A percentile compares a stretch with the other conserved stretches of the same genome.
phyloP scores from a whole-genome alignment of 2,888 invertebrate species.

The Liposcelis brunnea region DNA sequence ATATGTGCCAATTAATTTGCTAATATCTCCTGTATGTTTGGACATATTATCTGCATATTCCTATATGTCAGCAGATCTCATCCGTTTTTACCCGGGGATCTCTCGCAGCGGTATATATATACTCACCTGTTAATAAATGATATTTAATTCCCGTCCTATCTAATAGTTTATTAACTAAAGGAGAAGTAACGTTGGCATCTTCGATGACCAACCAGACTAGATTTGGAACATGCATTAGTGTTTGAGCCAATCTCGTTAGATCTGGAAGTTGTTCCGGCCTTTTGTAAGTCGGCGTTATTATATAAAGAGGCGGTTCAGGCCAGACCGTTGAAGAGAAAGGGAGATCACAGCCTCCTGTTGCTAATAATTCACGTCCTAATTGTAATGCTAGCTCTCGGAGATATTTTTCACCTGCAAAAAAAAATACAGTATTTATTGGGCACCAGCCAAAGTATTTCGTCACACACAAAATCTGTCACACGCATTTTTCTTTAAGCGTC shows the following conservation, averaged over 20 bases:
- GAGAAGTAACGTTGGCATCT: conserved; percentile 37
- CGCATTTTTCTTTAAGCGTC: too few species aligned
- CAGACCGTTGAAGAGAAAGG: not conserved
- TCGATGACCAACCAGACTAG: conserved; percentile 60
- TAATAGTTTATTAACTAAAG: conserved; percentile 31
- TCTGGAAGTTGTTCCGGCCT: conserved; percentile 66
- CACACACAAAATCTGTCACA: too few species aligned
- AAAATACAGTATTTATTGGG: too few species aligned
- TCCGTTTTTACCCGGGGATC: too few species aligned
- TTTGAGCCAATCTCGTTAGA: conserved; percentile 53
- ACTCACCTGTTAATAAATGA: conserved; percentile 37
- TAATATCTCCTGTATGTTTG: too few species aligned
- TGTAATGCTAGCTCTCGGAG: conserved; percentile 12
- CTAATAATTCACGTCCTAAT: conserved; percentile 12
- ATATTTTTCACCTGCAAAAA: conserved; percentile 5
- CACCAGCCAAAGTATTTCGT: too few species aligned
- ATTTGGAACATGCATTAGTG: conserved; percentile 45
- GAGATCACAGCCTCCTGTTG: conserved; percentile 5
- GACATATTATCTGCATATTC: too few species aligned
- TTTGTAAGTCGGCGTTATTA: conserved; percentile 57
- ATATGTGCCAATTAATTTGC: too few species aligned
- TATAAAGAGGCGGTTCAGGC: conserved; percentile 34
- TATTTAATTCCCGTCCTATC: conserved; percentile 35
- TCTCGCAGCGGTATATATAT: too few species aligned
- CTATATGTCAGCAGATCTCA: too few species aligned